phyloP scores from a whole-genome alignment of 1,140 invertebrate species.

The Drosophila parvula region DNA sequence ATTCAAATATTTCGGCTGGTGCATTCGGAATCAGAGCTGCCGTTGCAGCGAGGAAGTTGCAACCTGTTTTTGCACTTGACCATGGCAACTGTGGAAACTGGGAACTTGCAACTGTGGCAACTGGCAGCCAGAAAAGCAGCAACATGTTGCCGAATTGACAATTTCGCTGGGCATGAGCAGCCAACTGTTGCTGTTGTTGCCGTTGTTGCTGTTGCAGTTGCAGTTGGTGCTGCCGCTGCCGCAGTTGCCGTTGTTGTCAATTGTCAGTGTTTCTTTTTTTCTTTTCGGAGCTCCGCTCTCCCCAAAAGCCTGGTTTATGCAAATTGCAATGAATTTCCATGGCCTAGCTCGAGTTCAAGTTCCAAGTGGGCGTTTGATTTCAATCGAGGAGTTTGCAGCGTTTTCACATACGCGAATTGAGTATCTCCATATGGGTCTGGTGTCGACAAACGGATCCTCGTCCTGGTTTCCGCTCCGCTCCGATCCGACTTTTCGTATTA shows the following conservation, averaged over 20 bases:
- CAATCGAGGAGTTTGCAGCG: slow-evolving; percentile 65
- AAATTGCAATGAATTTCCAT: slow-evolving; percentile 75
- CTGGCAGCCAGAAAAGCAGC: slow-evolving; percentile 28
- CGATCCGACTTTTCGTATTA: slow-evolving; percentile 52
- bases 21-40: slow-evolving; percentile 34
- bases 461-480: slow-evolving; percentile 29
- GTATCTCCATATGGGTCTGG: slow-evolving; percentile 53
- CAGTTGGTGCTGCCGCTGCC: slow-evolving; percentile 14
- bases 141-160: slow-evolving; percentile 82
- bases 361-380: slow-evolving; percentile 81
- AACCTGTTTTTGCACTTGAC: slow-evolving; percentile 82
- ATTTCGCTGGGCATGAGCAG: slow-evolving; percentile 71
- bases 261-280: slow-evolving; percentile 60
- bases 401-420: slow-evolving; percentile 65
- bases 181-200: slow-evolving; percentile 31
- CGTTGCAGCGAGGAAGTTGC: slow-evolving; percentile 64
- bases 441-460: slow-evolving; percentile 66
- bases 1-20: not conserved
- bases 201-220: slow-evolving; percentile 32
- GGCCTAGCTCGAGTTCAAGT: slow-evolving; percentile 58
- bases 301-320: slow-evolving; percentile 69
- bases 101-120: slow-evolving; percentile 26
- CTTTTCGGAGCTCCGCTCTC: slow-evolving; percentile 14
- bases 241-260: slow-evolving; percentile 60
- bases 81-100: slow-evolving; percentile 48